A percentile compares a stretch with the other conserved stretches of the same genome.
phyloP scores from a whole-genome alignment of 2,888 invertebrate species.

The Macrophya alboannulata region DNA sequence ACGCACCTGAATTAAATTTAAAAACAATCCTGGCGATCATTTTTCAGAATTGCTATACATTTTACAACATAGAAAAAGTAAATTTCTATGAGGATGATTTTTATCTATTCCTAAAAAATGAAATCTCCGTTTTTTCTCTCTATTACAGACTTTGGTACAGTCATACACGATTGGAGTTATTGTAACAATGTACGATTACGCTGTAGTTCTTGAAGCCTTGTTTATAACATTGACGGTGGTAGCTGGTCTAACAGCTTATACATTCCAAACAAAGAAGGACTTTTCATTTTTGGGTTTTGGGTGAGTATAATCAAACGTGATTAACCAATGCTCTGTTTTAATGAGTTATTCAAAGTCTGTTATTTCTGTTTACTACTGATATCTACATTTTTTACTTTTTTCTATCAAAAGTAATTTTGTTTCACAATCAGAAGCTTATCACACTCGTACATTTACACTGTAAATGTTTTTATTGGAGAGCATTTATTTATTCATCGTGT shows the following conservation, averaged over 20 bases:
- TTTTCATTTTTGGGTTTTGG: conserved; percentile 90
- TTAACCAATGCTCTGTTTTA: conserved; percentile 41
- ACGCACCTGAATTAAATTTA: background rate
- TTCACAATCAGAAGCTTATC: background rate
- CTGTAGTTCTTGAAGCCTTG: conserved; percentile 90
- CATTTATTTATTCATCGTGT: background rate
- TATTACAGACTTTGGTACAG: conserved; percentile 89
- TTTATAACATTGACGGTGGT: conserved; percentile 89
- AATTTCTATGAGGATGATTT: background rate
- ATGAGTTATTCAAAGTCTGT: too few relatives aligned
- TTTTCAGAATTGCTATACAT: background rate
- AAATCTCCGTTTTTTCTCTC: conserved; percentile 11
- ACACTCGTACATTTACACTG: background rate
- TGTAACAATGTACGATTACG: conserved; percentile 89
- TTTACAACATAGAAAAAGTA: background rate
- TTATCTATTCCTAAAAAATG: background rate
- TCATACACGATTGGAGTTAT: conserved; percentile 90
- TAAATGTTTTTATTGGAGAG: background rate
- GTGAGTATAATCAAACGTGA: conserved; percentile 81
- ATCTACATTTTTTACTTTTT: background rate
- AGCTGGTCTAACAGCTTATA: conserved; percentile 89
- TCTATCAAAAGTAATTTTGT: conserved; percentile 9
- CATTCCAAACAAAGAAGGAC: conserved; percentile 92
- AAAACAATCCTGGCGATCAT: background rate
- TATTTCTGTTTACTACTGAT: background rate